These are phyloP conservation scores for Lycocerus yunnanus DNA, from an alignment of 2,888 invertebrate genomes.

Conservation along the genomic window DNA sequence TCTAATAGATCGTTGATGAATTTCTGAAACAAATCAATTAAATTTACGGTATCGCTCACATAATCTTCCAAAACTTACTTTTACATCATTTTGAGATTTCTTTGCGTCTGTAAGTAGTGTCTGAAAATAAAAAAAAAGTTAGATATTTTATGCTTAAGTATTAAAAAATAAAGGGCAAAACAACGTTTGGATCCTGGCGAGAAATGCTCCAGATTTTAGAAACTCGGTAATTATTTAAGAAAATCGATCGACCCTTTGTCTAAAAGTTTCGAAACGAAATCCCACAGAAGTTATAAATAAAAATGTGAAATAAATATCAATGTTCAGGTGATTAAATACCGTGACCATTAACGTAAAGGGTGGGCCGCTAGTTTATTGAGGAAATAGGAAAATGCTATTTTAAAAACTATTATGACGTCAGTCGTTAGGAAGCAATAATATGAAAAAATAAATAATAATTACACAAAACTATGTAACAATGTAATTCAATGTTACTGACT, in stretches of 20 bases:
- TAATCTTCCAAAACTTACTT: conserved; percentile 63
- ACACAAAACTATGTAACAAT: background rate
- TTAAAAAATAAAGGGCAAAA: background rate
- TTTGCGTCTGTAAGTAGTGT: conserved; percentile 80
- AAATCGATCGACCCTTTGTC: background rate
- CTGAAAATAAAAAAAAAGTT: conserved; percentile 60
- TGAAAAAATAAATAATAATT: background rate
- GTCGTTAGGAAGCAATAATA: background rate
- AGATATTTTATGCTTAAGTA: background rate
- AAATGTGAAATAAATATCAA: background rate
- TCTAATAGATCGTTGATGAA: conserved; percentile 88
- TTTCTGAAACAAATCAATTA: conserved; percentile 68
- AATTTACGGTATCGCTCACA: background rate
- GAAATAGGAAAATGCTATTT: conserved; percentile 4
- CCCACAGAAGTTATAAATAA: background rate
- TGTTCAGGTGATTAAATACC: conserved; percentile 2
- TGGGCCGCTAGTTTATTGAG: conserved; percentile 6
- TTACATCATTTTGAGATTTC: conserved; percentile 84
- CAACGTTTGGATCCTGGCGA: background rate
- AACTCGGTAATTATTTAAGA: background rate
- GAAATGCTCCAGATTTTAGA: background rate
- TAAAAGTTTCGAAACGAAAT: background rate
- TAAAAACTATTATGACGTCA: background rate
- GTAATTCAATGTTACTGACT: background rate
- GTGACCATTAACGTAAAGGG: background rate